Percentiles rank a stretch among this genome's conserved stretches.
Conservation (phyloP, 2,888 invertebrate genomes). For the Drosophila atripex region DNA sequence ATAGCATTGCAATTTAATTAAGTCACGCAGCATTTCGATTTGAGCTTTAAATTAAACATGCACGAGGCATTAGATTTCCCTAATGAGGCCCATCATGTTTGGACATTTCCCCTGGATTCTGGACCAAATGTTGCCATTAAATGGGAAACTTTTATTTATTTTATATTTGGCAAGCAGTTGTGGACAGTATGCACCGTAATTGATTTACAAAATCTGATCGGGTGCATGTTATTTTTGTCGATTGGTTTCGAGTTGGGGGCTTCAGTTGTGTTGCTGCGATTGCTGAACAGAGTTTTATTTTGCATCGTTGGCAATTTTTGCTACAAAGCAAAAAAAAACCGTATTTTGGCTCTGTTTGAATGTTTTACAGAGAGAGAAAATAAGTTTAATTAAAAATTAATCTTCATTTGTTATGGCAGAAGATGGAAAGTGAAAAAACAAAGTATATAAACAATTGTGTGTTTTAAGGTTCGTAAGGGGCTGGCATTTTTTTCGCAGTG, state of each 20-base stretch:
- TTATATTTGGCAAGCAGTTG: slow-evolving; percentile 11
- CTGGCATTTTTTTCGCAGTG: not conserved
- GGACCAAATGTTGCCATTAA: slow-evolving; percentile 3
- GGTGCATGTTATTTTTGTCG: slow-evolving; percentile 4
- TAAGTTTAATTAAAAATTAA: not conserved
- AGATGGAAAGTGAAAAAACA: too few relatives aligned
- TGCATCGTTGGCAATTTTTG: slow-evolving; percentile 1
- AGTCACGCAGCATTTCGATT: slow-evolving; percentile 76
- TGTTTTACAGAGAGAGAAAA: not conserved
- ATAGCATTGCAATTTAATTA: slow-evolving; percentile 74
- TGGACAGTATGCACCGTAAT: slow-evolving; percentile 22
- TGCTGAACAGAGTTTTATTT: slow-evolving; percentile 4
- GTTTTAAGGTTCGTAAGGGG: too few relatives aligned
- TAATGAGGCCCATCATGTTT: slow-evolving; percentile 42
- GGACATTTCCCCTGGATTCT: slow-evolving; percentile 39
- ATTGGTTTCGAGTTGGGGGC: not conserved
- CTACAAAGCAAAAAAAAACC: not conserved
- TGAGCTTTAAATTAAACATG: slow-evolving; percentile 66
- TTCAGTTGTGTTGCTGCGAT: not conserved
- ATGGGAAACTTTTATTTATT: slow-evolving; percentile 17
- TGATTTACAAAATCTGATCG: slow-evolving; percentile 17
- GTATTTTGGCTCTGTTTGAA: not conserved
- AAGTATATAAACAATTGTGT: too few relatives aligned
- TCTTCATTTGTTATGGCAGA: not conserved
- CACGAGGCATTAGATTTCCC: slow-evolving; percentile 28